Base-by-base conservation (phyloP, 2,113 vertebrate genomes). In the Bubalus kerabau region DNA sequence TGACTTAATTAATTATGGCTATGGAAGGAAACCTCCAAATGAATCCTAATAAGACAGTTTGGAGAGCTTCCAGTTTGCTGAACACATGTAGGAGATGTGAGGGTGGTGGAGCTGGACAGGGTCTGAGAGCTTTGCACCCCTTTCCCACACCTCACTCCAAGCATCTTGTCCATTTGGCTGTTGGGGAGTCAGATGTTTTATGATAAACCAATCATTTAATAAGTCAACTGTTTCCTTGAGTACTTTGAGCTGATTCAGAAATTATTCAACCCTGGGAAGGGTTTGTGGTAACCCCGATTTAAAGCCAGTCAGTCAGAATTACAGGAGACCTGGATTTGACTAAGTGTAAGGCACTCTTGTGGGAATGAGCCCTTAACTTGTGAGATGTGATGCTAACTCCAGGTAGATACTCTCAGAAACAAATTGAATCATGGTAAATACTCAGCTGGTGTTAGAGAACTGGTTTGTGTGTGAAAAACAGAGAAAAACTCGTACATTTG, bases 11-110 rank as follows among this genome's bases (percentile, higher is more conserved):
- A 46, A 78, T 30, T 30, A 78, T 78, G 43, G 43, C 24, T 46
- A 14, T 0, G 2, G 40, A 28, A 46, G 0, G 3, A 76, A 76
- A 43, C 71, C 40, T 76, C 40, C 43, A 17, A 28, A 30, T 16
- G 6, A 48, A 48, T 78, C 14, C 43, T 78, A 28, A 78, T 46
- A 30, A 28, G 46, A 78, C 46, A 43, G 74, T 16, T 26, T 46
- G 40, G 24, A 46, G 74, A 78, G 24, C 23, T 26, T 76, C 40
- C 40, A 28, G 74, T 76, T 46, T 76, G 74, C 23, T 26, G 23
- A 76, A 26, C 74, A 3, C 40, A 28, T 2, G 40, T 76, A 43
- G 40, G 40, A 43, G 12, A 43, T 46, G 10, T 46, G 74, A 46
- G 6, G 12, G 23, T 26, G 40, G 6, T 46, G 40, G 0, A 46